These are phyloP conservation scores for Melanaphis sacchari DNA, from an alignment of 1,140 invertebrate species.

Conservation along the genomic window DNA sequence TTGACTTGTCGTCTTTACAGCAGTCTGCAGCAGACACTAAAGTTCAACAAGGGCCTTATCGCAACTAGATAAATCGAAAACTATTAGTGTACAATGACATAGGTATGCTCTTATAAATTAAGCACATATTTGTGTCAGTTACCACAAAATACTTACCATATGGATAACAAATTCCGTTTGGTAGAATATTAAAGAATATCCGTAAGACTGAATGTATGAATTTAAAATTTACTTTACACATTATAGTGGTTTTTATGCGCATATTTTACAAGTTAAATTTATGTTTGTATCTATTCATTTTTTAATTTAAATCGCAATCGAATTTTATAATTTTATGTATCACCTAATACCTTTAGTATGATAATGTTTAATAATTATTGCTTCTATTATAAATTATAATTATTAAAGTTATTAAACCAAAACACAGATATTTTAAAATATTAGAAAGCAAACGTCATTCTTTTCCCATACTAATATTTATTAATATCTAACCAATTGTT, in stretches of 20 bases:
- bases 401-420: neutral
- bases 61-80: neutral
- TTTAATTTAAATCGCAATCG: neutral
- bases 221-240: neutral
- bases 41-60: neutral
- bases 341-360: too few species aligned
- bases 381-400: neutral
- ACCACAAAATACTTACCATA: too few species aligned
- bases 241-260: neutral
- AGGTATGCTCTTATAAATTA: too few species aligned
- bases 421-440: neutral
- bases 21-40: neutral
- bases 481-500: neutral
- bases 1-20: neutral
- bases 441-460: neutral
- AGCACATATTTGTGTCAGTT: too few species aligned
- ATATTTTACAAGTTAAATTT: neutral
- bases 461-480: neutral
- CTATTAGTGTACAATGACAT: too few species aligned
- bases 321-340: neutral
- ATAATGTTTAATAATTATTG: neutral
- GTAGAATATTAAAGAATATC: neutral
- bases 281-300: neutral
- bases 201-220: neutral
- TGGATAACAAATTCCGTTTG: too few species aligned